Evolutionary conservation across 2,888 invertebrate genomes (phyloP).

Genomic region (Habroteleia sp.): DNA sequence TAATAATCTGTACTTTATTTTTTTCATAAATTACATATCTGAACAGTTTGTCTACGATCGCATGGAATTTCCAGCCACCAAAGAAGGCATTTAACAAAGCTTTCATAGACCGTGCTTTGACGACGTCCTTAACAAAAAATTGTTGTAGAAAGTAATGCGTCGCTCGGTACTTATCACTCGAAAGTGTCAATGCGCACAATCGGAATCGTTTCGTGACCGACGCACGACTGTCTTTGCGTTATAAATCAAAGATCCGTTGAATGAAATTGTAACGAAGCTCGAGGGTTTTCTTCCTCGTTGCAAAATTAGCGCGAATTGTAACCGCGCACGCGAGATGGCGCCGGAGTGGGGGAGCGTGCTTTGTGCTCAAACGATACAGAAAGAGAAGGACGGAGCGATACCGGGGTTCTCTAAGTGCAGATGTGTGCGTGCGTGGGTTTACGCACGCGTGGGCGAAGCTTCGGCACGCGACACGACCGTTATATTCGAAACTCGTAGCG

Average conservation of each 20-base stretch:
- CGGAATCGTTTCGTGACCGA: slow-evolving; percentile 14
- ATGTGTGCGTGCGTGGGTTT: slow-evolving; percentile 71
- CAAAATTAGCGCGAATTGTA: slow-evolving; percentile 57
- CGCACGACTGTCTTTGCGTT: slow-evolving; percentile 24
- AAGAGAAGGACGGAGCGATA: slow-evolving; percentile 43
- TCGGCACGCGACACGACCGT: slow-evolving; percentile 81
- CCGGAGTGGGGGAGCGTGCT: slow-evolving; percentile 1
- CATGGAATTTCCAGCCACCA: too few species aligned
- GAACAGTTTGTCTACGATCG: too few species aligned
- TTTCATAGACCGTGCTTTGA: too few species aligned
- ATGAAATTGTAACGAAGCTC: slow-evolving; percentile 50
- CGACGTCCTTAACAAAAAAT: too few species aligned
- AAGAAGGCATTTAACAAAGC: too few species aligned
- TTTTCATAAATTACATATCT: too few species aligned
- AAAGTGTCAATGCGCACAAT: slow-evolving; percentile 22
- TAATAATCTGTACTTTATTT: too few species aligned
- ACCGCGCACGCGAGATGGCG: too few species aligned
- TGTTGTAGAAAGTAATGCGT: too few species aligned
- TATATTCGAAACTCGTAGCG: slow-evolving; percentile 77
- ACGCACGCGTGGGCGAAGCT: slow-evolving; percentile 80
- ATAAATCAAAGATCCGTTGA: slow-evolving; percentile 44
- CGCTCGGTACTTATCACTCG: background rate
- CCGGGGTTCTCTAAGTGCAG: slow-evolving; percentile 46
- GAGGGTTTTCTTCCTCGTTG: slow-evolving; percentile 39
- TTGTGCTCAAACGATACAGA: slow-evolving; percentile 23